These are phyloP conservation scores for Bombus difficillimus DNA, from an alignment of 1,140 invertebrate genomes.

Conservation along the genomic window DNA sequence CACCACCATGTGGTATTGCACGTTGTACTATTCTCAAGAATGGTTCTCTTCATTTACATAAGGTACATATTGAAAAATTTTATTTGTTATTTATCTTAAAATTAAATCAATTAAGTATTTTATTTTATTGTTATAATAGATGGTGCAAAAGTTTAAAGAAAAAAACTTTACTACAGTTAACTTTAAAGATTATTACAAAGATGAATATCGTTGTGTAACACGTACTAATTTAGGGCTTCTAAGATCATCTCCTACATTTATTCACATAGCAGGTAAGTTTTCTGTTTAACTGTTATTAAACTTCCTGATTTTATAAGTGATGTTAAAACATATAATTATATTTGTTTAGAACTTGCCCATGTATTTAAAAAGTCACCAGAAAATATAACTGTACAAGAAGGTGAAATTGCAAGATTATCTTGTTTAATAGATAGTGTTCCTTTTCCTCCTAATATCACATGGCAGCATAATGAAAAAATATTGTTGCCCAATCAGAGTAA, in stretches of 20 bases:
- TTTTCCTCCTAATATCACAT: slow-evolving; percentile 82
- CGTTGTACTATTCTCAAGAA: slow-evolving; percentile 73
- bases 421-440: slow-evolving; percentile 84
- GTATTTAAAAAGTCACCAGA: slow-evolving; percentile 81
- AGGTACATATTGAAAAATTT: slow-evolving; percentile 64
- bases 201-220: slow-evolving; percentile 78
- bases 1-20: slow-evolving; percentile 73
- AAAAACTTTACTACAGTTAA: slow-evolving; percentile 65
- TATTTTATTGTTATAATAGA: slow-evolving; percentile 49
- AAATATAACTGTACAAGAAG: slow-evolving; percentile 80
- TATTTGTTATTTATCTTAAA: slow-evolving; percentile 21
- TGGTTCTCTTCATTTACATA: slow-evolving; percentile 78
- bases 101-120: slow-evolving; percentile 23
- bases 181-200: slow-evolving; percentile 60
- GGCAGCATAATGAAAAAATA: slow-evolving; percentile 82
- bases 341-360: slow-evolving; percentile 80
- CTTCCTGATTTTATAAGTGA: neutral
- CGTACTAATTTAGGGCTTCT: slow-evolving; percentile 74
- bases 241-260: slow-evolving; percentile 74
- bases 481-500: slow-evolving; percentile 77
- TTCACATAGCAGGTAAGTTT: slow-evolving; percentile 77
- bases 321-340: slow-evolving; percentile 15
- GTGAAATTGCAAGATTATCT: slow-evolving; percentile 82
- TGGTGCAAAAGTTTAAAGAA: slow-evolving; percentile 74
- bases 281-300: neutral